Conservation (phyloP, 1,140 invertebrate genomes). For the Dreissena rostriformis region DNA sequence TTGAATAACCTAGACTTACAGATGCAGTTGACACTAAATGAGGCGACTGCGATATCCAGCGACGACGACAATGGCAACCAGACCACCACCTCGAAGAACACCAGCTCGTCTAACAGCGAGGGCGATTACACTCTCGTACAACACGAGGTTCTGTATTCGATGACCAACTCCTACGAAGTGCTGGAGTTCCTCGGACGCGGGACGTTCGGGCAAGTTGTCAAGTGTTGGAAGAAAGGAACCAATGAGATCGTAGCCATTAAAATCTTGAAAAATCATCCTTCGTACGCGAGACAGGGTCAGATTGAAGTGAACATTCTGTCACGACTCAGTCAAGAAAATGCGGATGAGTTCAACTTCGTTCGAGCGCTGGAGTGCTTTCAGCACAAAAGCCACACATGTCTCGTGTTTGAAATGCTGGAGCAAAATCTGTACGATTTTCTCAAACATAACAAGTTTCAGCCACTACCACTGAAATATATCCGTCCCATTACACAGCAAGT, state of each 20-base stretch:
- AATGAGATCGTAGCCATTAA: slow-evolving; percentile 99
- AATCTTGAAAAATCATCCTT: slow-evolving; percentile 99
- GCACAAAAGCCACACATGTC: slow-evolving; percentile 99
- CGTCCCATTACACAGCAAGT: slow-evolving; percentile 99
- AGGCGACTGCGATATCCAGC: slow-evolving; percentile 76
- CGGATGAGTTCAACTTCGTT: slow-evolving; percentile 99
- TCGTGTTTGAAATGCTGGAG: slow-evolving; percentile 99
- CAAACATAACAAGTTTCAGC: slow-evolving; percentile 99
- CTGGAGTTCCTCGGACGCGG: slow-evolving; percentile 99
- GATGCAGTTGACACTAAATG: slow-evolving; percentile 76
- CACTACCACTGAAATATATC: slow-evolving; percentile 98
- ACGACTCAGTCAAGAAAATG: slow-evolving; percentile 98
- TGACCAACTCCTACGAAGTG: slow-evolving; percentile 95
- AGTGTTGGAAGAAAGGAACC: slow-evolving; percentile 99
- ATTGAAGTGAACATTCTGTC: slow-evolving; percentile 99
- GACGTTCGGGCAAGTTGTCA: slow-evolving; percentile 99
- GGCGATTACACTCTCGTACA: slow-evolving; percentile 99
- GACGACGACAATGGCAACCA: slow-evolving; percentile 80
- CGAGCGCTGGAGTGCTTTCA: slow-evolving; percentile 99
- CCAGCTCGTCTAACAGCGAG: slow-evolving; percentile 84
- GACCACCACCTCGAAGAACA: slow-evolving; percentile 86
- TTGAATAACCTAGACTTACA: slow-evolving; percentile 66
- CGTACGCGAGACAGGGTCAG: slow-evolving; percentile 99
- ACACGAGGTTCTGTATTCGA: slow-evolving; percentile 98
- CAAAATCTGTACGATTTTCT: slow-evolving; percentile 99